Base-by-base conservation (phyloP, 2,888 invertebrate species). In the Penaeus monodon region DNA sequence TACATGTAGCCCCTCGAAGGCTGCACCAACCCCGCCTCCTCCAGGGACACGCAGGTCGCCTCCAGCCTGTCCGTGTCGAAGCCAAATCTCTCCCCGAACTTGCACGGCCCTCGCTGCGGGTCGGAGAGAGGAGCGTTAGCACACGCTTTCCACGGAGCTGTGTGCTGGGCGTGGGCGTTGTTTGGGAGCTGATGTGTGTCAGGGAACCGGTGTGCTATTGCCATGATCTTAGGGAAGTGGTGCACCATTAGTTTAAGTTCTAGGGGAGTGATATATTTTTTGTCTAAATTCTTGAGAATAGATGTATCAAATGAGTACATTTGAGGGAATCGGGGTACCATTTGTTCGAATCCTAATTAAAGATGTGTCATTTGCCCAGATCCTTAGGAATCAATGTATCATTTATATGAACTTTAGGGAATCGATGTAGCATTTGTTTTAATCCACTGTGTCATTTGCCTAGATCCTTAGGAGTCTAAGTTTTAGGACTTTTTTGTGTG, bases 21-120 rank as follows among this genome's bases (percentile, higher is more conserved):
- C 12, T 87, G 84, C 10, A 82, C 27, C 10, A 90, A 82, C 14
- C 90, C 90, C 10, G 90, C 90, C 74, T 88, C 90, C 68, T 77
- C n/a, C 79, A 89, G 68, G n/a, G 86, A 84, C 33, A 90, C 90
- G 70, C 90, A 90, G 6, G 86, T 78, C 7, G 90, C 88, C 79
- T 87, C 84, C 82, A 90, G 80, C 24, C 74, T 49, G 29, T 90
- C 85, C n/a, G 87, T 88, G 84, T 90, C 84, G 65, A 86, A 88
- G 22, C 90, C 90, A 83, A 90, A 90, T 29, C 87, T 74, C 65
- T 90, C 85, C 4, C 87, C 81, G 49, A 57, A 27, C 38, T 83
- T 86, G 73, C 90, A 90, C 1, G 88, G 88, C 27, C 88, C 88
- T 83, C 79, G 82, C 90, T 90, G 80, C 33, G 33, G 20, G 74